Evolutionary conservation across 2,113 vertebrate species (phyloP).

Genomic region (Dicrurus megarhynchus): DNA sequence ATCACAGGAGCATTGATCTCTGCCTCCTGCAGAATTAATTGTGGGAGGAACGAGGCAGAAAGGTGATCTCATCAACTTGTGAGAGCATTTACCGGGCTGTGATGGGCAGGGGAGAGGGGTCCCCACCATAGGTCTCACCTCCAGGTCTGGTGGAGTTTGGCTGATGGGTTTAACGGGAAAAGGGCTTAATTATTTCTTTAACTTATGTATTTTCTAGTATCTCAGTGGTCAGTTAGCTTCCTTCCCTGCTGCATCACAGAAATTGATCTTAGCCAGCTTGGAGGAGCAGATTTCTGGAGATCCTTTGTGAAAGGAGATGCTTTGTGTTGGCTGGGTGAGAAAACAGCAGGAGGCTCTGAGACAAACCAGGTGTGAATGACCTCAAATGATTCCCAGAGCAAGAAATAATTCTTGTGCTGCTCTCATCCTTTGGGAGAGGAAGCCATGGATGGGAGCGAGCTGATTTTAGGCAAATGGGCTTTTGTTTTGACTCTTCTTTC

Average conservation of each 20-base stretch:
- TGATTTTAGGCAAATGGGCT: background rate
- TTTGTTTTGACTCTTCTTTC: background rate
- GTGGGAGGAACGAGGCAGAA: background rate
- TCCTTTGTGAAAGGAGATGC: background rate
- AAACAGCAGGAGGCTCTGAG: background rate
- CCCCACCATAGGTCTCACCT: background rate
- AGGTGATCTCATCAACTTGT: constrained; percentile 9
- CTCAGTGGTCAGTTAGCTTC: background rate
- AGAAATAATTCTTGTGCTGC: background rate
- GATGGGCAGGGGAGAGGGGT: background rate
- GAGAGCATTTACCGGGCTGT: background rate
- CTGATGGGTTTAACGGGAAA: constrained; percentile 40
- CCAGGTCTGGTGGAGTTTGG: background rate
- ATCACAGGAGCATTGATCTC: background rate
- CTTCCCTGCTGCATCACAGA: background rate
- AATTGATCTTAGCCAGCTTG: background rate
- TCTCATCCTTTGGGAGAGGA: background rate
- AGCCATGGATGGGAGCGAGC: rapidly evolving
- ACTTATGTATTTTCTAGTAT: background rate
- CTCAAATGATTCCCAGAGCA: background rate
- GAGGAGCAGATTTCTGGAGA: background rate
- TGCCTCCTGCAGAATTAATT: constrained; percentile 19
- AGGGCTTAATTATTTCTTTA: background rate
- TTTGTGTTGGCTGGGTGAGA: background rate
- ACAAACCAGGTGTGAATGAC: background rate